Conservation (phyloP, 2,888 invertebrate genomes). For the Apamea crenata region DNA sequence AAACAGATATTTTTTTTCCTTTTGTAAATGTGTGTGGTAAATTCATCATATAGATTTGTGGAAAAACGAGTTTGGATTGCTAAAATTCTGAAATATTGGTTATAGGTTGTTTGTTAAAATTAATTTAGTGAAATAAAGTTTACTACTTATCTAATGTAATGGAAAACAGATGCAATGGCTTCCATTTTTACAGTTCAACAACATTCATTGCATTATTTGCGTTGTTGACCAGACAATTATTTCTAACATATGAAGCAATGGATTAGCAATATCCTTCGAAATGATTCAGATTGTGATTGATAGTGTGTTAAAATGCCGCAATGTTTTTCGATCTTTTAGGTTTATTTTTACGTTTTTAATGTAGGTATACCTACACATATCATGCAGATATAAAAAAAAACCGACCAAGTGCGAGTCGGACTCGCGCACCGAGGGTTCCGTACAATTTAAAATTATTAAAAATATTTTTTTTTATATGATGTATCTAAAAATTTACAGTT, state of each 20-base stretch:
- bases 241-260: not conserved
- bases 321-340: not conserved
- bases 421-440: no score
- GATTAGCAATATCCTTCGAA: not conserved
- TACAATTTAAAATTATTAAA: no score
- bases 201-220: not conserved
- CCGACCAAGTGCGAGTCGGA: no score
- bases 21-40: constrained; percentile 10
- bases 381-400: not conserved
- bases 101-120: not conserved
- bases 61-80: constrained; percentile 22
- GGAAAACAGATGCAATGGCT: not conserved
- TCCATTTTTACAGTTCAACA: not conserved
- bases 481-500: no score
- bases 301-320: not conserved
- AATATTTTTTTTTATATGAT: no score
- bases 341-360: not conserved
- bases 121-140: not conserved
- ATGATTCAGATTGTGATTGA: not conserved
- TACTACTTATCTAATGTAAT: not conserved
- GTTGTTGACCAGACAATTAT: not conserved
- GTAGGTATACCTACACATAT: no score
- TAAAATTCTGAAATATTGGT: constrained; percentile 8
- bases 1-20: constrained; percentile 20
- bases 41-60: constrained; percentile 17